Conservation (phyloP, 2,113 vertebrate species). For the Antigone vipio region DNA sequence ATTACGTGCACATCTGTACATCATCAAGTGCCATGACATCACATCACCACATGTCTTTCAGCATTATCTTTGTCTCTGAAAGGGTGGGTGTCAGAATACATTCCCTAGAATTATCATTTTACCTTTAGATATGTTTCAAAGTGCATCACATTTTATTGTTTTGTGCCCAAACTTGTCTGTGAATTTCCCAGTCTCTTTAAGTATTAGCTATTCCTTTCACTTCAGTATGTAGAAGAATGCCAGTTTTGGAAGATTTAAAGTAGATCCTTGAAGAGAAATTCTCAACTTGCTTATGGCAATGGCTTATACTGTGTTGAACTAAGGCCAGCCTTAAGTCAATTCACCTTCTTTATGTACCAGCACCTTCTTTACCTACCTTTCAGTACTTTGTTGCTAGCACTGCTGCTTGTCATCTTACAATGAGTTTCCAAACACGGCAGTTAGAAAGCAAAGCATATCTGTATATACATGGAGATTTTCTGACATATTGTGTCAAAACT, state of each 20-base stretch:
- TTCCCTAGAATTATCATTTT: background rate
- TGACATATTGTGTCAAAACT: background rate
- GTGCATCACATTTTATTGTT: background rate
- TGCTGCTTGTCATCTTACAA: background rate
- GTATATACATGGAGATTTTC: background rate
- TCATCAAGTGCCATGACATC: background rate
- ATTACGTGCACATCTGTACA: background rate
- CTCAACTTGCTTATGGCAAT: background rate
- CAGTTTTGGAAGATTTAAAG: background rate
- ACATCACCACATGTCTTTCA: background rate
- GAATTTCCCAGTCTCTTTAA: background rate
- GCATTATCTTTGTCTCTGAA: background rate
- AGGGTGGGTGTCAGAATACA: background rate
- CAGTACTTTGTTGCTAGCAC: background rate
- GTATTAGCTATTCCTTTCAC: background rate
- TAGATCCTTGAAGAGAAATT: background rate
- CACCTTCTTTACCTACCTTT: background rate
- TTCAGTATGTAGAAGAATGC: background rate
- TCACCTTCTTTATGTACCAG: background rate
- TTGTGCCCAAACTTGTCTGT: background rate
- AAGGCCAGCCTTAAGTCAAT: background rate
- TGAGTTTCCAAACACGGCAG: background rate
- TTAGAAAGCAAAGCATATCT: background rate
- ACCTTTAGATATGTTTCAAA: background rate
- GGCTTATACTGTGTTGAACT: background rate